Evolutionary conservation across 2,888 invertebrate species (phyloP), one percentile per base, ranked within the genome.

Genomic region (Drosophila borealis): DNA sequence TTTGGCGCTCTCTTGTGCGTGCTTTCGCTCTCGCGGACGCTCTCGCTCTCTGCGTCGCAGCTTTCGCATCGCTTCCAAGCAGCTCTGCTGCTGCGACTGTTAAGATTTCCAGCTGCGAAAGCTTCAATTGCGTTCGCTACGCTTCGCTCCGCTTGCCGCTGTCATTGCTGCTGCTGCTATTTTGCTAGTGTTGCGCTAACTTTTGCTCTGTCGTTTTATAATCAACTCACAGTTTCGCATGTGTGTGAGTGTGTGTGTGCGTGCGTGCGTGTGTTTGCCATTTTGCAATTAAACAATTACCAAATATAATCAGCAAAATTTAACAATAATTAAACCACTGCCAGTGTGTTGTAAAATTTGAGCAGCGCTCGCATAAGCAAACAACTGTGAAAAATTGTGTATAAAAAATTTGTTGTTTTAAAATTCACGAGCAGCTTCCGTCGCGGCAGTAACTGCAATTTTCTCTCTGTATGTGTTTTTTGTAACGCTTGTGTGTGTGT

Each of bases 111-210:
- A 72, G 70, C 70, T 69, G 73, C 80, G 67, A 80, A 83, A 83
- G 89, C 87, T 83, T 70, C 62, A 45, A 51, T 61, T 73, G 55
- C 56, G 73, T 70, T 76, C 63, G 69, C 66, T 73, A 70, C 70
- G 77, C 70, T 80, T 72, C 75, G 84, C 75, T 78, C 81, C 78
- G 76, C 78, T 81, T 69, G 65, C 75, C 73, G 72, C 78, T 77
- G 74, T 75, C 76, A 78, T 72, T 80, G 81, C 76, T 80, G 76
- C 75, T 79, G 78, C 75, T 79, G 78, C 70, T 81, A 80, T 81
- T 87, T 85, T 81, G 81, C 91, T 90, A 90, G 90, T 90, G 89
- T 88, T 89, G 89, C 85, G 83, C 88, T 88, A 91, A 88, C 91
- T 84, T 88, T 86, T 89, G 90, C 87, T 90, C 89, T 89, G 91